Evolutionary conservation across 64 coral and sea anemone genomes (phyloP).

Genomic region (Stichodactyla helianthus): DNA sequence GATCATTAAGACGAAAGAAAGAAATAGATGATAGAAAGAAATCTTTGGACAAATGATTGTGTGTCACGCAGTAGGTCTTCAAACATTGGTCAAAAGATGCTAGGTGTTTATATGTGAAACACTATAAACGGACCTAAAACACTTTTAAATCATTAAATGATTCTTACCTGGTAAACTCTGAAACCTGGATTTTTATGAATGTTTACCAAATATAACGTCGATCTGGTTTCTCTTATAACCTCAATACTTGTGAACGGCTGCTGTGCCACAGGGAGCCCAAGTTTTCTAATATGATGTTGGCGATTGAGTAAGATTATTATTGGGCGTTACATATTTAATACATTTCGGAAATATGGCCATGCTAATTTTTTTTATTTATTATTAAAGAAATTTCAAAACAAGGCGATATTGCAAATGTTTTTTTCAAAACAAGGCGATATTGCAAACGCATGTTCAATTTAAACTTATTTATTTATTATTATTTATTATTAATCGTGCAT

Average conservation of each 20-base stretch:
- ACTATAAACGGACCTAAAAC: too few species aligned
- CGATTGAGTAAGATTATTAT: background rate
- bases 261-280: background rate
- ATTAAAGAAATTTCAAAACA: too few species aligned
- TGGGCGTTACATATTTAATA: background rate
- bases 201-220: too few species aligned
- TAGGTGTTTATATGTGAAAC: too few species aligned
- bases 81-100: too few species aligned
- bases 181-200: too few species aligned
- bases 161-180: too few species aligned
- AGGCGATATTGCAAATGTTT: background rate
- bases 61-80: background rate
- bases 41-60: background rate
- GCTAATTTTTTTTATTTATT: background rate
- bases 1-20: too few species aligned
- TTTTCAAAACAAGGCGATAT: background rate
- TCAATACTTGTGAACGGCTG: background rate
- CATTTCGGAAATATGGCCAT: background rate
- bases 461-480: background rate
- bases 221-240: too few species aligned
- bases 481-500: too few species aligned
- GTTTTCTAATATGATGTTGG: background rate
- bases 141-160: too few species aligned
- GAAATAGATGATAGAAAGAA: too few species aligned
- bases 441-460: constrained; percentile 3